Evolutionary conservation across 2,888 invertebrate genomes (phyloP).

Genomic region (Drosophila infuscata): DNA sequence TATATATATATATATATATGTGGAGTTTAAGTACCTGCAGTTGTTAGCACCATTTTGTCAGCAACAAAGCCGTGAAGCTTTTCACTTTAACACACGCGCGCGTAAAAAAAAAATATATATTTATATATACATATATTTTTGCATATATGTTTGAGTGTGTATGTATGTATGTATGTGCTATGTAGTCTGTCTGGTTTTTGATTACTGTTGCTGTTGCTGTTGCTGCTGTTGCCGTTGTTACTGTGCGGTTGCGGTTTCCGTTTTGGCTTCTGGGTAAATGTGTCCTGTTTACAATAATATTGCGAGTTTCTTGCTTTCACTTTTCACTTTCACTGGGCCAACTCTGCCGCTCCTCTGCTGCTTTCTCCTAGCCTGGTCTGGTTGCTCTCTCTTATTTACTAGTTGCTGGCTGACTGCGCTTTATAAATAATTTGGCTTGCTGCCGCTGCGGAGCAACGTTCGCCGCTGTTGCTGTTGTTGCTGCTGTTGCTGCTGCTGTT

Average conservation of each 20-base stretch:
- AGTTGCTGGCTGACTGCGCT: conserved; percentile 66
- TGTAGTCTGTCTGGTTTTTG: conserved; percentile 36
- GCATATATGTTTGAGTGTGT: conserved; percentile 11
- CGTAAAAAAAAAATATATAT: conserved; percentile 39
- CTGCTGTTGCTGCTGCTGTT: conserved; percentile 10
- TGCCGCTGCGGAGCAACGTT: conserved; percentile 61
- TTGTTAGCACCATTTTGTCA: conserved; percentile 77
- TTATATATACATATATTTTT: conserved; percentile 17
- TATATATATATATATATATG: background rate
- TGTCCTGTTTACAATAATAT: conserved; percentile 40
- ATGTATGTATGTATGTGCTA: conserved; percentile 19
- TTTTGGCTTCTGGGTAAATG: conserved; percentile 3
- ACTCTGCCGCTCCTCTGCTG: background rate
- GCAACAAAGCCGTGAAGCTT: conserved; percentile 52
- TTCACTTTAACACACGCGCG: conserved; percentile 61
- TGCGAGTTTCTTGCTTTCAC: conserved; percentile 11
- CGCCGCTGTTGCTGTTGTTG: conserved; percentile 17
- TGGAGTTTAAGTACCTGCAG: conserved; percentile 62
- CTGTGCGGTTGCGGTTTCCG: conserved; percentile 30
- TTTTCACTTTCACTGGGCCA: conserved; percentile 46
- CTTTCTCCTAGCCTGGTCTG: background rate
- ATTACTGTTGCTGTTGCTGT: background rate
- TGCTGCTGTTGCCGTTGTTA: conserved; percentile 3
- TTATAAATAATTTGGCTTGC: conserved; percentile 68
- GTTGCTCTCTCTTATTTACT: conserved; percentile 56